Conservation (phyloP, 2,888 invertebrate species). For the Drosophila flavopinicola region DNA sequence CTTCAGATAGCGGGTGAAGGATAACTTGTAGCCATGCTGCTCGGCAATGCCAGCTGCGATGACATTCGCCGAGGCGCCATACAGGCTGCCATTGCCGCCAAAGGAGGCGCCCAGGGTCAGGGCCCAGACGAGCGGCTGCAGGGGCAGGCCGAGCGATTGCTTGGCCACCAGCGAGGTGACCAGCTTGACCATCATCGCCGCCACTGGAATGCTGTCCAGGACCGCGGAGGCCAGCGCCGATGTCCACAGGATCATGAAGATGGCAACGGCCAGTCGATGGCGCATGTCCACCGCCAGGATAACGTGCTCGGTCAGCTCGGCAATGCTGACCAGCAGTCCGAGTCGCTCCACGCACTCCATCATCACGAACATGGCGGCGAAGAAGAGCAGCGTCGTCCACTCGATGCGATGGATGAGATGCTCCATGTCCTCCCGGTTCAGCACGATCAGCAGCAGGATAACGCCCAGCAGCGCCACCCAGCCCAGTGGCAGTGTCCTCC, state of each 20-base stretch:
- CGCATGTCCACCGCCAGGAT: conserved; percentile 88
- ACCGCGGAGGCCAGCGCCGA: conserved; percentile 94
- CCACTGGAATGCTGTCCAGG: conserved; percentile 95
- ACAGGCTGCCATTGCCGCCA: conserved; percentile 95
- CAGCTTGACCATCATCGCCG: conserved; percentile 95
- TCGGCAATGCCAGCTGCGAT: conserved; percentile 96
- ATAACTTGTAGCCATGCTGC: conserved; percentile 94
- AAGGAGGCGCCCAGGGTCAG: conserved; percentile 94
- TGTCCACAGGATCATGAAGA: conserved; percentile 93
- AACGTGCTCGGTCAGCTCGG: conserved; percentile 88
- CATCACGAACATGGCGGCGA: conserved; percentile 84
- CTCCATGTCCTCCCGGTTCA: conserved; percentile 86
- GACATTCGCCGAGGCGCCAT: conserved; percentile 96
- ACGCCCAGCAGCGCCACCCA: conserved; percentile 95
- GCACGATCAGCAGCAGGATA: conserved; percentile 90
- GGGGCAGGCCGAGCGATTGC: conserved; percentile 88
- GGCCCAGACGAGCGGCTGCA: conserved; percentile 93
- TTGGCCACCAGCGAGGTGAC: conserved; percentile 90
- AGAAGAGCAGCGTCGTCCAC: conserved; percentile 84
- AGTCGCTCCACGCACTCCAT: conserved; percentile 89
- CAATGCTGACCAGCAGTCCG: conserved; percentile 92
- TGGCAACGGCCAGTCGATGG: conserved; percentile 89
- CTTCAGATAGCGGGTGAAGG: conserved; percentile 93
- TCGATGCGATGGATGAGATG: conserved; percentile 83
- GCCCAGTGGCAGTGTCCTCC: conserved; percentile 90